Base-by-base conservation (phyloP, 2,888 invertebrate species). In the Acanthosepion lycidas region DNA sequence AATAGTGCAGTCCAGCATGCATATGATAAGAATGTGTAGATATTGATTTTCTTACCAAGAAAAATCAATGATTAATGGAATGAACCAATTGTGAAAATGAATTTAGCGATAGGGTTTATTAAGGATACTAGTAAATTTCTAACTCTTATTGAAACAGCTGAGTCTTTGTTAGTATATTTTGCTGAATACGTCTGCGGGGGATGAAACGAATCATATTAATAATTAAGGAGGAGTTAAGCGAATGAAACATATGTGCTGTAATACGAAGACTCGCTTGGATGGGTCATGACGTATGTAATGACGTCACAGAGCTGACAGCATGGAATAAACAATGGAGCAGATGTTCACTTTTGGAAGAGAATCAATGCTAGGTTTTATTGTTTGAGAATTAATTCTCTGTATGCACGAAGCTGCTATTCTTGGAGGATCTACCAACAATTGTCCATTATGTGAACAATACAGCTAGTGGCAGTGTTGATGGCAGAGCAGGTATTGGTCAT, bases 351-450 rank as follows among this genome's bases (percentile, higher is more conserved):
- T 33, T 78, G 78, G 78, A 33, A 78, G 9, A 78, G n/a, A 78
- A 78, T 78, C 78, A 78, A n/a, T 78, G 78, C 15, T 8, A 15
- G 15, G n/a, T 28, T 78, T 78, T 78, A 33, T 78, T 78, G 12
- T 78, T n/a, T 78, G 78, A n/a, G 78, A 78, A 78, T 78, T n/a
- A 78, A 78, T 78, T 78, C 78, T n/a, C 78, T 78, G n/a, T 78
- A n/a, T 78, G 78, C 15, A 18, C n/a, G 6, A 78, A 15, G 78
- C n/a, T 78, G 78, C 33, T 78, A 78, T 78, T n/a, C 78, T n/a
- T 78, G 78, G n/a, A 33, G 78, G 78, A 78, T 78, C 78, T 78
- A 78, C 78, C 78, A 33, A 33, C 78, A 12, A n/a, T 78, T 78
- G 78, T 78, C n/a, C n/a, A n/a, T 78, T n/a, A 78, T 78, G n/a